Conservation (phyloP, 2,113 vertebrate genomes). For the Odocoileus virginianus region DNA sequence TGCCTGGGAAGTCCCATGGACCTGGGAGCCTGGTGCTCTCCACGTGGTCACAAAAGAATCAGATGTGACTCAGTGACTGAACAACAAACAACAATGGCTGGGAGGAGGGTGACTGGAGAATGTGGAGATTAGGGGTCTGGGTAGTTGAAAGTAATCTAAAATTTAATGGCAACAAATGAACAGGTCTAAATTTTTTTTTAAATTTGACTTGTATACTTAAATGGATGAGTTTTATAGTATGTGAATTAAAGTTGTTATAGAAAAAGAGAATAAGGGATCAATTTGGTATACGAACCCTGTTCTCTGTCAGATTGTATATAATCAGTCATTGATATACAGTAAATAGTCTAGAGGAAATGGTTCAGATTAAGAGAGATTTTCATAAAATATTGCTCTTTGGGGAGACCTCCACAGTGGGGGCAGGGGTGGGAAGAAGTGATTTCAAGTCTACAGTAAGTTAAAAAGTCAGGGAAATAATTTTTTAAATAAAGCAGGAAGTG, state of each 20-base stretch:
- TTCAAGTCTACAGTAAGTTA: not conserved
- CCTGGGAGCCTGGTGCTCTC: not conserved
- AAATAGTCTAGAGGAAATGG: not conserved
- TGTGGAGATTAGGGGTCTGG: accelerated
- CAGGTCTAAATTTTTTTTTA: not conserved
- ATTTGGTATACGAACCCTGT: not conserved
- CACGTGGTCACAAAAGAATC: not conserved
- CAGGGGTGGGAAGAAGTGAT: not conserved
- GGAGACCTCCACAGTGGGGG: not conserved
- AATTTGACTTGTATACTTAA: not conserved
- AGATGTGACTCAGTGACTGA: not conserved
- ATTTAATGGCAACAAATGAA: not conserved
- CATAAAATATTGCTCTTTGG: not conserved
- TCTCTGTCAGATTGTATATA: not conserved
- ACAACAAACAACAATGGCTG: not conserved
- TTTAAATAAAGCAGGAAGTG: not conserved
- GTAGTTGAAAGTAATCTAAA: not conserved
- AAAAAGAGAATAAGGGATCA: not conserved
- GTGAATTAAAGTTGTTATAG: not conserved
- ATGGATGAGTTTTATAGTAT: not conserved
- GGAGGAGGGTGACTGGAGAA: too few species aligned
- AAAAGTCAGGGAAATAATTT: not conserved
- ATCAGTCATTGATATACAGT: not conserved
- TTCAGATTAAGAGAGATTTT: not conserved
- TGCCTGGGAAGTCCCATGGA: not conserved